phyloP scores from a whole-genome alignment of 2,797 vertebrate genomes.

The Ciconia nigra region DNA sequence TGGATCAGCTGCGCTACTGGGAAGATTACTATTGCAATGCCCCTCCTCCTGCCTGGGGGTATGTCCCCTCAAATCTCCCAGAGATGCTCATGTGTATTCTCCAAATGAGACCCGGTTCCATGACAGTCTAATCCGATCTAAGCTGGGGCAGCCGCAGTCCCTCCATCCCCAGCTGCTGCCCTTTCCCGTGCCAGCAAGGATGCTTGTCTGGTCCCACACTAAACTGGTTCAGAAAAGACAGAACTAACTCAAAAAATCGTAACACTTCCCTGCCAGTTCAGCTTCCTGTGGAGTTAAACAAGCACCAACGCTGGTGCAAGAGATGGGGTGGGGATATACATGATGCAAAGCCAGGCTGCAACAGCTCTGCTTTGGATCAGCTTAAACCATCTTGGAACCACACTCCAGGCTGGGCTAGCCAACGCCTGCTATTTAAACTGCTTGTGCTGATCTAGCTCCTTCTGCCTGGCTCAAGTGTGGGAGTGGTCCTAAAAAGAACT shows the following conservation, averaged over 20 bases:
- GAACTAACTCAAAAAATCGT: not conserved
- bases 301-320: not conserved
- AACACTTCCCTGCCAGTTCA: not conserved
- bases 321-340: not conserved
- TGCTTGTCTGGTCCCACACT: not conserved
- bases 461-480: not conserved
- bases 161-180: not conserved
- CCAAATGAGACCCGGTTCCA: not conserved
- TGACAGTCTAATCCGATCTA: not conserved
- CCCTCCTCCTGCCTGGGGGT: not conserved
- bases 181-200: not conserved
- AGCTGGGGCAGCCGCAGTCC: not conserved
- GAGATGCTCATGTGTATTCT: not conserved
- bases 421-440: not conserved
- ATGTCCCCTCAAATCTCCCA: constrained; percentile 10
- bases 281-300: not conserved
- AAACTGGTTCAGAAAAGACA: not conserved
- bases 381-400: not conserved
- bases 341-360: not conserved
- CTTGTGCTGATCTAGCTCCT: not conserved
- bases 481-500: not conserved
- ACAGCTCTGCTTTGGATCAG: not conserved
- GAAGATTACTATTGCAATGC: not conserved
- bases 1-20: not conserved
- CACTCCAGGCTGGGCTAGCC: not conserved